Evolutionary conservation across 1,140 invertebrate genomes (phyloP), one percentile per base, ranked within the genome.

Genomic region (Branchinecta lindahli): DNA sequence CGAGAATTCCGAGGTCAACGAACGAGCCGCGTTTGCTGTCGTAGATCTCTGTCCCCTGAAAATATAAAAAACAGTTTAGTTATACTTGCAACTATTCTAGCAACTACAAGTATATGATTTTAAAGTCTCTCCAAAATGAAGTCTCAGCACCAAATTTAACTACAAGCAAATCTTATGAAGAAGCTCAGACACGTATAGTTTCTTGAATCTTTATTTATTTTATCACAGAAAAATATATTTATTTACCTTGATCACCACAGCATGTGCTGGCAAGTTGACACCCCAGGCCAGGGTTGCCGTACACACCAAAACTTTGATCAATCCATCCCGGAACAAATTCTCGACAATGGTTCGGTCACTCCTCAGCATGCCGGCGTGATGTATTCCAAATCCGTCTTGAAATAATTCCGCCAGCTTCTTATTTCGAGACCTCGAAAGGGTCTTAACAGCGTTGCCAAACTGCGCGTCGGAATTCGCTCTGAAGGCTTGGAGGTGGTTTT

Each of bases 211-310:
- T 33, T 33, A 33, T 33, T 33, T 33, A 33, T 33, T 33, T n/a
- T n/a, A n/a, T n/a, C n/a, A n/a, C n/a, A n/a, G n/a, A n/a, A n/a
- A n/a, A n/a, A n/a, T n/a, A n/a, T n/a, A n/a, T n/a, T n/a, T n/a
- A n/a, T 69, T 77, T 81, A 91, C 90, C 79, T 90, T 89, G 73
- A 99, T 99, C 67, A 99, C 88, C 71, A 99, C 96, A 69, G 92
- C 94, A 80, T 98, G 94, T 0, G 96, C 96, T 0, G 96, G 96
- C 72, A 99, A 82, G 82, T 99, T 99, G 0, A 99, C 96, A 74
- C 97, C 97, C 97, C 97, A 99, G 44, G 97, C 97, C 9, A 99
- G 81, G 0, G 97, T 99, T 0, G 96, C 91, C 0, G 97, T 99
- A 80, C 96, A 99, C 9, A 96, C 90, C 0, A 99, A 81, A 7